Base-by-base conservation (phyloP, 2,888 invertebrate genomes). In the Synanthedon formicaeformis region DNA sequence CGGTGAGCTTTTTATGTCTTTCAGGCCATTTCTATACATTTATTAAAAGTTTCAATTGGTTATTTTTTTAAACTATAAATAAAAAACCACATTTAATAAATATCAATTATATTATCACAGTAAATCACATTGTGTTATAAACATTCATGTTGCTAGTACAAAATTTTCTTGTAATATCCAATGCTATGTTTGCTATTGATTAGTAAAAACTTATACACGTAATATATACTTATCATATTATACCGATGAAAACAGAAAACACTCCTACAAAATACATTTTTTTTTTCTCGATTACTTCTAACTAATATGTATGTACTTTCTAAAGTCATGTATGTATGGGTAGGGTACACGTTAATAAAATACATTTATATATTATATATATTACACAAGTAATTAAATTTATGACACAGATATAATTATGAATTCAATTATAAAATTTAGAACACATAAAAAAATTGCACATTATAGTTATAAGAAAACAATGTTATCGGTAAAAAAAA, bases 71-170 rank as follows among this genome's bases (percentile, higher is more conserved):
- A 34, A 23, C 3, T 23, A 23, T 12, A 62, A 83, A 78, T 77
- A 72, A 82, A 77, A 83, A 51, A n/a, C 27, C 54, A 56, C 50
- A 56, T 55, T 53, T 76, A 80, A 82, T 85, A 84, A 85, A 86
- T 86, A 87, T 82, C 78, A 84, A 82, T 84, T 81, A 85, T 81
- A 81, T 86, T 87, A 87, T 87, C 87, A 87, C 87, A 87, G 87
- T 85, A 86, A 86, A 86, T 86, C 87, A 87, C 86, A 86, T 86
- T 82, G 85, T 85, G 84, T 87, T 78, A 83, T 79, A 85, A 86
- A 85, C 82, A 83, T 81, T 82, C 82, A 85, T 76, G 83, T 83
- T 83, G 78, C 79, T 85, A 82, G 79, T 87, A 86, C 76, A 86
- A 86, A 85, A 83, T 78, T 79, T 76, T 65, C 69, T 77, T 80